phyloP scores from a whole-genome alignment of 2,797 vertebrate genomes.

The Ciconia nigra region DNA sequence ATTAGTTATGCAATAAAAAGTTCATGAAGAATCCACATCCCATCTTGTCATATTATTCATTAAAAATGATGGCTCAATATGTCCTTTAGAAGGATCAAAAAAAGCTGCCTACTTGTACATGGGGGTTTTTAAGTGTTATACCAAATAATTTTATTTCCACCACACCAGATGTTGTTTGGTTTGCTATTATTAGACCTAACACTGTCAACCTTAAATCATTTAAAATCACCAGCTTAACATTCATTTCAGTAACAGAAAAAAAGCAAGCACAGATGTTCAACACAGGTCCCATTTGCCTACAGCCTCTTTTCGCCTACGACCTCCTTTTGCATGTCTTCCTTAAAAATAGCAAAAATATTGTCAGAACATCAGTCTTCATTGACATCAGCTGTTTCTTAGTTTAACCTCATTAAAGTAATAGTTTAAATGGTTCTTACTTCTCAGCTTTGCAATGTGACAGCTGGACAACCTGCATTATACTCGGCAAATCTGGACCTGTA shows the following conservation, averaged over 20 bases:
- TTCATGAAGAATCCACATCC: neutral
- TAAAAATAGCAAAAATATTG: neutral
- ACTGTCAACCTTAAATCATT: neutral
- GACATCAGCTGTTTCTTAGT: neutral
- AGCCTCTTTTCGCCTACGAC: neutral
- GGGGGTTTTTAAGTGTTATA: neutral
- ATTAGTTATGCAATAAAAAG: neutral
- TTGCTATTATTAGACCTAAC: constrained; percentile 7
- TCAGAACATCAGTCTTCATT: neutral
- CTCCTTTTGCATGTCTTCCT: neutral
- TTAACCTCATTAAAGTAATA: neutral
- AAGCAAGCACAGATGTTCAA: neutral
- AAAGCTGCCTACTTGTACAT: neutral
- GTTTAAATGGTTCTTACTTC: neutral
- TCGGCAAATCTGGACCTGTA: neutral
- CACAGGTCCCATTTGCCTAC: neutral
- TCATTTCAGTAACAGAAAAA: neutral
- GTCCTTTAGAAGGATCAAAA: neutral
- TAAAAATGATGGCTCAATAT: neutral
- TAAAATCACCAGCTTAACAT: neutral
- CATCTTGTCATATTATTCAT: neutral
- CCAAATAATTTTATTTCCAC: neutral
- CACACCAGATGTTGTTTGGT: neutral
- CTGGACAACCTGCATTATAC: neutral
- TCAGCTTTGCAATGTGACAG: neutral